Conservation (phyloP, 2,888 invertebrate genomes). For the Meiosimyza decipiens region DNA sequence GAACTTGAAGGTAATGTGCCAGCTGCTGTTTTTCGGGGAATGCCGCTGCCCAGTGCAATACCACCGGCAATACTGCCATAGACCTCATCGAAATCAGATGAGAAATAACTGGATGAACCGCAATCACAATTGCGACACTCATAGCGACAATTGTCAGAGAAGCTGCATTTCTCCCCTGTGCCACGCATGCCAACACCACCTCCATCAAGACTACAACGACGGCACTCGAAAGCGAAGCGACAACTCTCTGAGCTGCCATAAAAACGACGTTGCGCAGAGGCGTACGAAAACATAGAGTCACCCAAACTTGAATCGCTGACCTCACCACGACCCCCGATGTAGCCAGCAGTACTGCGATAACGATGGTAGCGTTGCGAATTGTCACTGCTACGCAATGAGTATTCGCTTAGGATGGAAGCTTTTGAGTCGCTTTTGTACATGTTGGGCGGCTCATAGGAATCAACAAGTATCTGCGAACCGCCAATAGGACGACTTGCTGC, state of each 20-base stretch:
- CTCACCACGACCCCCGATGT: conserved; percentile 52
- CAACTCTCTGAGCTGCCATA: conserved; percentile 67
- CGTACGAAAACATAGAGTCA: conserved; percentile 58
- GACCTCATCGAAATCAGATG: conserved; percentile 66
- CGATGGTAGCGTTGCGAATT: conserved; percentile 53
- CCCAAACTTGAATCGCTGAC: conserved; percentile 62
- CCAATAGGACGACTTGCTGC: conserved; percentile 61
- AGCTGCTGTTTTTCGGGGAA: conserved; percentile 60
- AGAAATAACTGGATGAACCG: conserved; percentile 65
- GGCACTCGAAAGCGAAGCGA: conserved; percentile 64
- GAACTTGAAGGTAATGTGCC: conserved; percentile 56
- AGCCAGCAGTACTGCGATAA: conserved; percentile 42
- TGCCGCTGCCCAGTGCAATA: conserved; percentile 51
- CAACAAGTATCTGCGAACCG: conserved; percentile 61
- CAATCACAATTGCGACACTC: conserved; percentile 67
- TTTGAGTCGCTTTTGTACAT: conserved; percentile 66
- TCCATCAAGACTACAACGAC: conserved; percentile 64
- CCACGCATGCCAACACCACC: conserved; percentile 46
- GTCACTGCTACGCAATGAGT: conserved; percentile 64
- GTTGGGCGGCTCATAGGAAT: conserved; percentile 59
- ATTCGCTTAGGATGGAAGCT: conserved; percentile 65
- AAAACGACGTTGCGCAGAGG: conserved; percentile 60
- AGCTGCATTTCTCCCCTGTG: conserved; percentile 62
- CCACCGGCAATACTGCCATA: conserved; percentile 56
- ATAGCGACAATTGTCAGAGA: conserved; percentile 65